Base-by-base conservation (phyloP, 2,888 invertebrate genomes). In the Coleophora deauratella region DNA sequence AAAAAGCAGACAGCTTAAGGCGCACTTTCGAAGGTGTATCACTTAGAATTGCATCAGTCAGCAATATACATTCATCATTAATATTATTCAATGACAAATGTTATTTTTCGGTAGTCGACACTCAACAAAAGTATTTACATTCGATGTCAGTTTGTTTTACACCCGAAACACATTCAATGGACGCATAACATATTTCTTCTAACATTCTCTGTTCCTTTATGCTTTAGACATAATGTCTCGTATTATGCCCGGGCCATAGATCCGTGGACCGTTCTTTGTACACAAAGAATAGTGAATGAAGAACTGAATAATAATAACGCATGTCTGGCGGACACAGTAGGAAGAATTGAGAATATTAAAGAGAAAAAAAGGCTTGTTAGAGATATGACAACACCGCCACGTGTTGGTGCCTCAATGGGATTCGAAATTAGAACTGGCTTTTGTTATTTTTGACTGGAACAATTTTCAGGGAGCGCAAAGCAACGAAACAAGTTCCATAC, bases 111-210 rank as follows among this genome's bases (percentile, higher is more conserved):
- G 64, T 71, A 76, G 78, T 77, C 76, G 79, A 72, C 79, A 67
- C 66, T 62, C 64, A 65, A 84, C 81, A 84, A 85, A 79, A 76
- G 75, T 85, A 82, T 84, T 85, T 84, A 84, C 80, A 81, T 82
- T 81, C 74, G 72, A 76, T 77, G 84, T 82, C 81, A 85, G 84
- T 82, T 82, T 84, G 82, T 84, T 84, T 82, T 82, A 81, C 80
- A 78, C 77, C 73, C 74, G 67, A 78, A 81, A 80, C 72, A 69
- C 72, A 72, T 74, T 79, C 76, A 80, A 81, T 77, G 67, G 72
- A 70, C 69, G 75, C 72, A 72, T 71, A 79, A 72, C 75, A 79
- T 76, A 68, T 74, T 79, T 79, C 76, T 72, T 71, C 70, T 59
- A 68, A 66, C 72, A 73, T 79, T 73, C 67, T 67, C 59, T 56